Evolutionary conservation across 2,797 vertebrate genomes (phyloP).

Genomic region (Pseudotriccus pelzelni): DNA sequence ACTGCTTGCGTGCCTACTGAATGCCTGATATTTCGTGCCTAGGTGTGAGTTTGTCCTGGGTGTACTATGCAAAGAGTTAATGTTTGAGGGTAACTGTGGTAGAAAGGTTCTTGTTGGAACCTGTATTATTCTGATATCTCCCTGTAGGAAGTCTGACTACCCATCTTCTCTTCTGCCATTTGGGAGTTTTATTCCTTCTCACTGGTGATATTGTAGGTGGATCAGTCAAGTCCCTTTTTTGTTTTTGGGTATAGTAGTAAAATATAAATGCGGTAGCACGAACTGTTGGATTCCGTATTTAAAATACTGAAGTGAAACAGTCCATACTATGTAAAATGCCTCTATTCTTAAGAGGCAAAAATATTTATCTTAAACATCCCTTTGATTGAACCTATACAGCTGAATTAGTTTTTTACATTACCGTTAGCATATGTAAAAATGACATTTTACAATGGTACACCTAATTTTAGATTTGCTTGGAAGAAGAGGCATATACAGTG

Average conservation of each 20-base stretch:
- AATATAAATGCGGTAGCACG: neutral
- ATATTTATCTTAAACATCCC: neutral
- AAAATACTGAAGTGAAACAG: neutral
- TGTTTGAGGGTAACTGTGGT: neutral
- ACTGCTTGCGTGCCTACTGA: neutral
- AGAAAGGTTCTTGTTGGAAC: neutral
- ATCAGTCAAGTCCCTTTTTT: neutral
- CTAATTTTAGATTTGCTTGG: neutral
- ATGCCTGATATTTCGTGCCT: neutral
- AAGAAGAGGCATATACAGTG: neutral
- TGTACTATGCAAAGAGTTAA: neutral
- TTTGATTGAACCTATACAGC: neutral
- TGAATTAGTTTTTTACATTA: neutral
- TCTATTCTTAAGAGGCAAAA: neutral
- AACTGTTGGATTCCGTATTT: neutral
- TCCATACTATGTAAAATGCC: neutral
- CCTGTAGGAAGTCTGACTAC: neutral
- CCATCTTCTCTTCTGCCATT: neutral
- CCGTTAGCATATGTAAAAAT: neutral
- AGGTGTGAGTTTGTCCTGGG: neutral
- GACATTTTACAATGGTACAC: neutral
- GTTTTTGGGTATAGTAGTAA: neutral
- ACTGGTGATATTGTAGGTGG: neutral
- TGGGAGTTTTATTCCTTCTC: neutral
- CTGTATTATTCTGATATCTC: neutral